Conservation (phyloP, 2,888 invertebrate species). For the Drosophila anomalata region DNA sequence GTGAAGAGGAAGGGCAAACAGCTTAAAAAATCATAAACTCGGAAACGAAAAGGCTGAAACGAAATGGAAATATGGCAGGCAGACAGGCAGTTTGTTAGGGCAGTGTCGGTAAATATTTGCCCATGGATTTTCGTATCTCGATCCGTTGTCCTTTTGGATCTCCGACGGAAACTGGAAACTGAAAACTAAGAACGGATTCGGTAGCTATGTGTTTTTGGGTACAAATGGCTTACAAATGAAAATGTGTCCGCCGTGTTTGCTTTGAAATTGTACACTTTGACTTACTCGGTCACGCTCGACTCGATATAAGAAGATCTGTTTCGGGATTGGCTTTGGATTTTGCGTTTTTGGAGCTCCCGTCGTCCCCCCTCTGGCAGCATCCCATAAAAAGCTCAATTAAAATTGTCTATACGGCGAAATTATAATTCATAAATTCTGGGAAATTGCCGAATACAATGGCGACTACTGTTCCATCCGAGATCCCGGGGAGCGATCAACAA, state of each 20-base stretch:
- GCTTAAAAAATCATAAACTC: conserved; percentile 77
- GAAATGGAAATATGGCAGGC: conserved; percentile 12
- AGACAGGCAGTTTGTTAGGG: conserved; percentile 33
- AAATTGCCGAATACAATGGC: conserved; percentile 83
- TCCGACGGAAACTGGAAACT: conserved; percentile 53
- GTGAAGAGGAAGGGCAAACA: conserved; percentile 71
- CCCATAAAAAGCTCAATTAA: conserved; percentile 83
- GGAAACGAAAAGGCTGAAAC: conserved; percentile 38
- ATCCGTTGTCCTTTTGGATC: conserved; percentile 46
- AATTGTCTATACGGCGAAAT: conserved; percentile 81
- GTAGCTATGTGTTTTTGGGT: conserved; percentile 48
- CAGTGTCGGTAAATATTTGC: conserved; percentile 61
- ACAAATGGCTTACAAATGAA: conserved; percentile 75
- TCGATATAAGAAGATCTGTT: conserved; percentile 14
- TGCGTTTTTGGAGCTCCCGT: background rate
- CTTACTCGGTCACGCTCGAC: conserved; percentile 22
- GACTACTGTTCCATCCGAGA: conserved; percentile 71
- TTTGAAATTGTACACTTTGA: conserved; percentile 62
- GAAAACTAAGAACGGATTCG: conserved; percentile 41
- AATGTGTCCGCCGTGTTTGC: conserved; percentile 52
- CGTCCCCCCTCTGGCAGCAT: conserved; percentile 1
- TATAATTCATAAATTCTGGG: conserved; percentile 84
- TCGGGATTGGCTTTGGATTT: background rate
- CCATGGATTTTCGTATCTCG: conserved; percentile 61
- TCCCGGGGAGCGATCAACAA: conserved; percentile 61